These are phyloP conservation scores for Pammene aurita DNA, from an alignment of 2,888 invertebrate genomes.

Conservation along the genomic window DNA sequence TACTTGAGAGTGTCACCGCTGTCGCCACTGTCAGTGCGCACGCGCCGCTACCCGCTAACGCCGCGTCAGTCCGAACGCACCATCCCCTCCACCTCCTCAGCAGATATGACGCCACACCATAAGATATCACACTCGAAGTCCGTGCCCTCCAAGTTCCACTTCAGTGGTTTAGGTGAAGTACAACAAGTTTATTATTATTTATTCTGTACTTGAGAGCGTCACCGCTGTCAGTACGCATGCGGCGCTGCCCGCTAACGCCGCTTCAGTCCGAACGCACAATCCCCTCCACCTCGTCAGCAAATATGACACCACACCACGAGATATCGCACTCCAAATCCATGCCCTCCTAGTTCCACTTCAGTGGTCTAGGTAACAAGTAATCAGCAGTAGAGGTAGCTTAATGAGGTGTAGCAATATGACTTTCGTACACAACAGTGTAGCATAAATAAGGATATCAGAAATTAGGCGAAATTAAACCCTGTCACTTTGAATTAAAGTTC, in stretches of 20 bases:
- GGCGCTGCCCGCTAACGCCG: constrained; percentile 90
- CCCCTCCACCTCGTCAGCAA: constrained; percentile 84
- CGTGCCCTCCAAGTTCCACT: constrained; percentile 78
- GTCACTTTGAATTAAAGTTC: no score
- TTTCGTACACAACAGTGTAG: no score
- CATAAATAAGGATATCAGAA: no score
- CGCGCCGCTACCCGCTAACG: constrained; percentile 89
- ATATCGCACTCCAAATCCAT: constrained; percentile 80
- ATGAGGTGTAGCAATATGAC: no score
- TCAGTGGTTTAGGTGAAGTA: constrained; percentile 87
- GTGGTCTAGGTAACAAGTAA: constrained; percentile 86
- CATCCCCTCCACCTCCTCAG: constrained; percentile 85
- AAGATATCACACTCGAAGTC: constrained; percentile 79
- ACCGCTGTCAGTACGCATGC: constrained; percentile 88
- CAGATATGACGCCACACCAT: constrained; percentile 88
- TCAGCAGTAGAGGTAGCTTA: no score
- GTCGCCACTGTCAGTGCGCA: constrained; percentile 90
- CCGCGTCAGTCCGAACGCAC: constrained; percentile 92
- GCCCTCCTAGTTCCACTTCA: constrained; percentile 83
- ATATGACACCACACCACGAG: constrained; percentile 87
- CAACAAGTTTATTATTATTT: no score
- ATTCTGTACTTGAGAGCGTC: constrained; percentile 59
- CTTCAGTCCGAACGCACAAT: constrained; percentile 92
- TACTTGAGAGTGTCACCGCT: constrained; percentile 81
- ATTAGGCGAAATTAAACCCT: no score